A percentile compares a stretch with the other conserved stretches of the same genome.
phyloP scores from a whole-genome alignment of 2,113 vertebrate species.

The Pollimyrus isidori region DNA sequence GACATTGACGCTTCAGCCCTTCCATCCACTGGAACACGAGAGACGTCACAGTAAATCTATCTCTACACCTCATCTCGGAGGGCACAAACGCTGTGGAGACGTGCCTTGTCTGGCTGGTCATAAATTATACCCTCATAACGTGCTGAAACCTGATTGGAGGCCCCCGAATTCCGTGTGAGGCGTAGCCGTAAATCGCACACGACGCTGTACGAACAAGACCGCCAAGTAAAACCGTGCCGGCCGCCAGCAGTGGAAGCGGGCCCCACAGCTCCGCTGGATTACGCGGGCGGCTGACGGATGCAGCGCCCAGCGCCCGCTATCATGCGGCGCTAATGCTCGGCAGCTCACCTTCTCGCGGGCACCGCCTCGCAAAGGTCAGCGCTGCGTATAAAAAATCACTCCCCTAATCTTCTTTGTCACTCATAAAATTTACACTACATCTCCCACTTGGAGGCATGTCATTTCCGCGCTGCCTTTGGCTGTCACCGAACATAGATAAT shows the following conservation, averaged over 20 bases:
- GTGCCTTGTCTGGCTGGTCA: neutral
- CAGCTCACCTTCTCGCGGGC: slow-evolving; percentile 38
- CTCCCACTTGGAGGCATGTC: slow-evolving; percentile 67
- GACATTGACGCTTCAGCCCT: neutral
- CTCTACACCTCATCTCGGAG: neutral
- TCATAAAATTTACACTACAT: slow-evolving; percentile 76
- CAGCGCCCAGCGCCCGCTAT: neutral
- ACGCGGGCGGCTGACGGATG: neutral
- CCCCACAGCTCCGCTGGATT: neutral
- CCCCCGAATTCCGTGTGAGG: neutral
- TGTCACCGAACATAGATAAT: slow-evolving; percentile 67
- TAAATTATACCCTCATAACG: slow-evolving; percentile 1
- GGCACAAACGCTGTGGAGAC: neutral
- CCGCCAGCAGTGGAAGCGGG: too few relatives aligned
- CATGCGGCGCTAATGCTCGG: neutral
- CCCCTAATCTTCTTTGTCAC: slow-evolving; percentile 70
- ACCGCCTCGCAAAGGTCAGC: slow-evolving; percentile 55
- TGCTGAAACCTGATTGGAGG: neutral
- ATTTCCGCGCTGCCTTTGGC: slow-evolving; percentile 62
- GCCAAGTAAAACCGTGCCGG: neutral
- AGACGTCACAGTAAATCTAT: neutral
- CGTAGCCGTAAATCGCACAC: neutral
- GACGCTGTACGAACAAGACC: neutral
- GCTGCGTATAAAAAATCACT: slow-evolving; percentile 57
- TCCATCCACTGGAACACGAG: neutral